Conservation (phyloP, 2,888 invertebrate species). For the Trachelus tabidus region DNA sequence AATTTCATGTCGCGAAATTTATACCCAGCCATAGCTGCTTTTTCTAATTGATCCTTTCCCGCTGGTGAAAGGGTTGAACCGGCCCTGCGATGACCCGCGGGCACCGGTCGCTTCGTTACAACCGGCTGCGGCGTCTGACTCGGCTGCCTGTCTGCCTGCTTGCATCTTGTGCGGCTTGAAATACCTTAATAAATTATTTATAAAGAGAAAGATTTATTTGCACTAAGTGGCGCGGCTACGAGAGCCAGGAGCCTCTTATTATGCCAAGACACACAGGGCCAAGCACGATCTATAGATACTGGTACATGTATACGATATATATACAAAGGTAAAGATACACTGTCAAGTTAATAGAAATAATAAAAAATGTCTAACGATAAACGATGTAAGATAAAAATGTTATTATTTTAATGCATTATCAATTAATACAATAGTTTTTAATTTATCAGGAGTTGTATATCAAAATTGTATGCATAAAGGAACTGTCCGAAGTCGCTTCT, state of each 20-base stretch:
- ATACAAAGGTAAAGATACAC: background rate
- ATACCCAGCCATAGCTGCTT: background rate
- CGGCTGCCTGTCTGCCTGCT: background rate
- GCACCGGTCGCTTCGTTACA: conserved; percentile 9
- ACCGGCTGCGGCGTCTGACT: background rate
- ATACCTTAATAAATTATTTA: conserved; percentile 36
- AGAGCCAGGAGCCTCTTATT: conserved; percentile 19
- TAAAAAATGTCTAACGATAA: background rate
- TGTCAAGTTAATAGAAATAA: background rate
- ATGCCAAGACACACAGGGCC: conserved; percentile 6
- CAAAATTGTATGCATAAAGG: background rate
- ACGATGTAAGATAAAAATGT: too few species aligned
- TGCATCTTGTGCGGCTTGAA: conserved; percentile 30
- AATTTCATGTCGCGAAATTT: background rate
- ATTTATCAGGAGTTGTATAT: background rate
- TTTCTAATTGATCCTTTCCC: background rate
- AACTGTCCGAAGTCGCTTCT: background rate
- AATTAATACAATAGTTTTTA: background rate
- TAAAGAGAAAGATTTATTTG: conserved; percentile 36
- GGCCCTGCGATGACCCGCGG: conserved; percentile 14
- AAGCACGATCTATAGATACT: background rate
- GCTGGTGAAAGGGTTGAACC: background rate
- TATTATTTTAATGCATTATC: background rate
- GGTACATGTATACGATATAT: background rate
- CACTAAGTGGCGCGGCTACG: conserved; percentile 32